Evolutionary conservation across 2,888 invertebrate species (phyloP), one percentile per base, ranked within the genome.

Genomic region (Cantharis flavilabris): DNA sequence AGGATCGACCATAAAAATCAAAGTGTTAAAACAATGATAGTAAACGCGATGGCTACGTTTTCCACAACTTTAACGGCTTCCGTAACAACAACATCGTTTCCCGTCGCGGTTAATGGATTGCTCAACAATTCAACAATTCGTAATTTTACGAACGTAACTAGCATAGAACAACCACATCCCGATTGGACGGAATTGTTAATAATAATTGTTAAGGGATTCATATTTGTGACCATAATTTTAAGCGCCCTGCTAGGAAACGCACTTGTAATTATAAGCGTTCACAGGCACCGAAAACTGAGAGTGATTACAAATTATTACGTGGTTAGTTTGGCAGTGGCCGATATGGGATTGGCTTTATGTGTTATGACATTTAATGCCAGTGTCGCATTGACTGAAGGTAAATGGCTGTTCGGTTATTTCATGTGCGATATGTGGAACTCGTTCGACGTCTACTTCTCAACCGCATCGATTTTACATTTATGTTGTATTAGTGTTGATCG

Each of bases 391-490:
- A 94, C 95, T 62, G 93, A 93, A 70, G 95, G 96, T 69, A 90
- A 90, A 84, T 98, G 98, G 98, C 90, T 96, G 83, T 97, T 98
- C 86, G 96, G 97, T 7, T 92, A 94, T 84, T 90, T 95, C 84
- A 95, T 97, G 94, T 98, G 98, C 90, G 96, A 98, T 90, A 93
- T 98, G 72, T 98, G 96, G 93, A 98, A 97, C 88, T 95, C 97
- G 49, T 91, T 97, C 81, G 98, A 98, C 88, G 98, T 98, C 2
- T 96, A 97, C 86, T 97, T 97, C 88, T 96, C 94, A 82, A 97
- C 94, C 72, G 97, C 97, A 7, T 97, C 96, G 79, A 97, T 98
- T 79, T 91, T 98, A 70, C 97, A 98, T 87, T 90, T 98, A 72
- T 98, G 97, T 87, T 98, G 97, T 89, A 98, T 98, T 87, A 96